A percentile compares a stretch with the other conserved stretches of the same genome.
Conservation (phyloP, 1,140 invertebrate genomes). For the Plectrocnemia conspersa region DNA sequence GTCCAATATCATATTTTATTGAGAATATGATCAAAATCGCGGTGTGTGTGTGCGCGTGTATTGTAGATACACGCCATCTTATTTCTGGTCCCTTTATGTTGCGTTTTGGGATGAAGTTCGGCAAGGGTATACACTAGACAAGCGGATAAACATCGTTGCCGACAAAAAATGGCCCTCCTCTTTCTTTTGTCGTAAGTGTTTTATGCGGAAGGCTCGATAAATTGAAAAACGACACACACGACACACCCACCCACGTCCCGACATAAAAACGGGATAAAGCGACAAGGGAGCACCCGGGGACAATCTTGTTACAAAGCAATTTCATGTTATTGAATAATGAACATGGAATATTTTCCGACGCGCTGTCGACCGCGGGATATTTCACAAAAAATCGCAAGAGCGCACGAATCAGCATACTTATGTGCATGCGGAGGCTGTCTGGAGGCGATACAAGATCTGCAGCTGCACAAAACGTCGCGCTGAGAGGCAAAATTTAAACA, state of each 20-base stretch:
- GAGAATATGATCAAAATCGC: too few species aligned
- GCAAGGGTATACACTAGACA: too few species aligned
- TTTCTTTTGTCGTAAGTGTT: conserved; percentile 24
- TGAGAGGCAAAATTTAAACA: not conserved
- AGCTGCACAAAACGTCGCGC: not conserved
- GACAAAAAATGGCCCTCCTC: conserved; percentile 17
- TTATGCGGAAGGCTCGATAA: conserved; percentile 25
- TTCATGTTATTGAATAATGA: conserved; percentile 23
- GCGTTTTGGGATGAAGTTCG: too few species aligned
- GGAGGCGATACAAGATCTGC: not conserved
- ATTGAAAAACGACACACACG: conserved; percentile 30
- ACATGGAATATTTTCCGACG: conserved; percentile 11
- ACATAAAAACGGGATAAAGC: conserved; percentile 22
- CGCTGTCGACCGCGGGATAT: too few species aligned
- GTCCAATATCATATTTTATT: too few species aligned
- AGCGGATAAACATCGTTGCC: conserved; percentile 12
- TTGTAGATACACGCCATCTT: too few species aligned
- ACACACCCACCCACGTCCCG: conserved; percentile 17
- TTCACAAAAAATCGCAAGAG: too few species aligned
- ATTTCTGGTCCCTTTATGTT: too few species aligned
- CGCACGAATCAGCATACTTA: conserved; percentile 3
- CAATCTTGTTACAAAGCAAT: conserved; percentile 30
- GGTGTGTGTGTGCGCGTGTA: too few species aligned
- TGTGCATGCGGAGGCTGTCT: not conserved
- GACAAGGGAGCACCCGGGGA: conserved; percentile 6